phyloP scores from a whole-genome alignment of 2,888 invertebrate genomes.

The Polydrusus tereticollis region DNA sequence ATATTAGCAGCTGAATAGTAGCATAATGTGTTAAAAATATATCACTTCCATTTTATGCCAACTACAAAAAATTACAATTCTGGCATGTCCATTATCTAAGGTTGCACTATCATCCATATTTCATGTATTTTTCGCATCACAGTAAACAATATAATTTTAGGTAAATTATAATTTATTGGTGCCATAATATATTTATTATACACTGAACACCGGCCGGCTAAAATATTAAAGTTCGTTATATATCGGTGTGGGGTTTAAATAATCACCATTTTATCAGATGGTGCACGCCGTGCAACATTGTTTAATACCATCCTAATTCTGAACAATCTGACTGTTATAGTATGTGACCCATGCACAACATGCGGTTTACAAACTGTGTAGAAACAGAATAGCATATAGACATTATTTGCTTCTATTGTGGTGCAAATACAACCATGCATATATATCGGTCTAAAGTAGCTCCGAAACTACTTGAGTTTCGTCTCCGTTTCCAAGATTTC shows the following conservation, averaged over 20 bases:
- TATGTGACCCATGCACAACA: slow-evolving; percentile 47
- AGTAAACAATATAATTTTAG: not conserved
- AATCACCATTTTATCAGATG: slow-evolving; percentile 28
- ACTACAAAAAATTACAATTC: too few species aligned
- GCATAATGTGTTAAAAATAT: too few species aligned
- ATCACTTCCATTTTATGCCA: too few species aligned
- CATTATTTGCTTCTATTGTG: slow-evolving; percentile 40
- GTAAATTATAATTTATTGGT: not conserved
- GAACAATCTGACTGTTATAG: slow-evolving; percentile 41
- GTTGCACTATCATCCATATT: too few species aligned
- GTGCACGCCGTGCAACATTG: slow-evolving; percentile 29
- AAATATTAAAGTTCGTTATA: not conserved
- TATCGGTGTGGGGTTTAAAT: not conserved
- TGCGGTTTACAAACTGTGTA: slow-evolving; percentile 45
- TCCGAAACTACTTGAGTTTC: slow-evolving; percentile 17
- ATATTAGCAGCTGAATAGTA: too few species aligned
- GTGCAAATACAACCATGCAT: slow-evolving; percentile 32
- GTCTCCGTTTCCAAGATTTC: slow-evolving; percentile 25
- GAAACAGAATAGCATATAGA: slow-evolving; percentile 23
- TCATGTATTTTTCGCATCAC: too few species aligned
- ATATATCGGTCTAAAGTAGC: slow-evolving; percentile 30
- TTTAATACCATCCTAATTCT: slow-evolving; percentile 42
- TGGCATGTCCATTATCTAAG: too few species aligned
- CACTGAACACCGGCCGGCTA: not conserved
- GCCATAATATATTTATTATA: not conserved